phyloP scores from a whole-genome alignment of 2,113 vertebrate species.

The Antechinus stuartii region DNA sequence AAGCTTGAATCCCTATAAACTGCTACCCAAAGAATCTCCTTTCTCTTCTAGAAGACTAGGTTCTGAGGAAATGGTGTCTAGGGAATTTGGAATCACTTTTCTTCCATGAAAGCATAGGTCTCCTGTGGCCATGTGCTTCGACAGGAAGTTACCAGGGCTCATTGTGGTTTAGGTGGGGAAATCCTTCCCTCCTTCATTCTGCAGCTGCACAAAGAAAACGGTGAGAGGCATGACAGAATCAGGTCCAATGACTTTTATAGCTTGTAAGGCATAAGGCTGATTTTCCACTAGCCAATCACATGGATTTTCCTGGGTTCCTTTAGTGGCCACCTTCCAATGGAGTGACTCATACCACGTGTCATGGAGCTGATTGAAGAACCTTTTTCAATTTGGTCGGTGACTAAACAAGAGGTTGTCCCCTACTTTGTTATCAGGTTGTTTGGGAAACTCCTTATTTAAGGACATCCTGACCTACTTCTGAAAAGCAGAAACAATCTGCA shows the following conservation, averaged over 20 bases:
- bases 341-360: neutral
- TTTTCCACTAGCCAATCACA: neutral
- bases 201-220: neutral
- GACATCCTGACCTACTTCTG: neutral
- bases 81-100: neutral
- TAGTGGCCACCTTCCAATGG: neutral
- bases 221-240: neutral
- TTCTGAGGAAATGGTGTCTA: neutral
- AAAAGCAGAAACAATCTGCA: neutral
- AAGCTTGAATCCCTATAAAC: neutral
- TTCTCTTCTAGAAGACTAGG: neutral
- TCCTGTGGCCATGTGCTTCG: neutral
- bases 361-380: neutral
- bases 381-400: neutral
- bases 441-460: neutral
- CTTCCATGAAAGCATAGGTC: neutral
- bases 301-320: neutral
- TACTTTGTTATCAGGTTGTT: neutral
- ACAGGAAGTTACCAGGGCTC: neutral
- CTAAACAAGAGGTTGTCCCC: neutral
- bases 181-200: neutral
- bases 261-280: neutral
- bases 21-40: neutral
- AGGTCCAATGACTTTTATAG: neutral
- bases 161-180: neutral